phyloP scores from a whole-genome alignment of 1,140 invertebrate genomes.

The Gonioctena quinquepunctata region DNA sequence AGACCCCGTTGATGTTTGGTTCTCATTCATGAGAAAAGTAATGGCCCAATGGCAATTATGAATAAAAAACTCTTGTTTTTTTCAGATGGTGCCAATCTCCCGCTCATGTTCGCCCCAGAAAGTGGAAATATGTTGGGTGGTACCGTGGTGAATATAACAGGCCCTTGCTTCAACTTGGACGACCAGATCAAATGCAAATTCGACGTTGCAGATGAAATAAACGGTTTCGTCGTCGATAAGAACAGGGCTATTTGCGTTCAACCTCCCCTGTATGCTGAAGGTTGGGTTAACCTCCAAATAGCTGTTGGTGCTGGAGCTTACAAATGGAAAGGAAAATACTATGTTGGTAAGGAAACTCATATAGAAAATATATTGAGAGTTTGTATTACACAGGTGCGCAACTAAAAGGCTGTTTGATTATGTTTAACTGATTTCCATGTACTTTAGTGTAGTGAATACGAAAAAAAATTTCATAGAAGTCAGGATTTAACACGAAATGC shows the following conservation, averaged over 20 bases:
- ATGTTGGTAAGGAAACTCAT: slow-evolving; percentile 74
- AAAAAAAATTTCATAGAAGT: too few relatives aligned
- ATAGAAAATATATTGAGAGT: not conserved
- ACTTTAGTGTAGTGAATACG: too few relatives aligned
- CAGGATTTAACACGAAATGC: too few relatives aligned
- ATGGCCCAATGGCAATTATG: not conserved
- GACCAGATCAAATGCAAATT: slow-evolving; percentile 80
- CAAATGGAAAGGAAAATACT: slow-evolving; percentile 91
- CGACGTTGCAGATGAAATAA: slow-evolving; percentile 72
- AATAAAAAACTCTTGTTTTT: not conserved
- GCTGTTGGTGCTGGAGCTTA: slow-evolving; percentile 81
- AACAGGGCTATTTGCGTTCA: slow-evolving; percentile 90
- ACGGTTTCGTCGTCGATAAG: slow-evolving; percentile 72
- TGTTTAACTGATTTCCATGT: too few relatives aligned
- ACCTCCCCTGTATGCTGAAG: slow-evolving; percentile 86
- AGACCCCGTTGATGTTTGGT: too few relatives aligned
- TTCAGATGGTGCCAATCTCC: slow-evolving; percentile 76
- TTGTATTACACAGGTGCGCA: too few relatives aligned
- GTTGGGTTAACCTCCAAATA: slow-evolving; percentile 87
- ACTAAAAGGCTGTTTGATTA: too few relatives aligned
- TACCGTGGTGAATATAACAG: slow-evolving; percentile 92
- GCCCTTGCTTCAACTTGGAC: slow-evolving; percentile 81
- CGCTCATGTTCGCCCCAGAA: slow-evolving; percentile 87
- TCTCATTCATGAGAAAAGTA: too few relatives aligned
- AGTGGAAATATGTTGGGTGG: slow-evolving; percentile 95